These are phyloP conservation scores for Syngnathus floridae DNA, from an alignment of 2,113 vertebrate genomes.

Conservation along the genomic window DNA sequence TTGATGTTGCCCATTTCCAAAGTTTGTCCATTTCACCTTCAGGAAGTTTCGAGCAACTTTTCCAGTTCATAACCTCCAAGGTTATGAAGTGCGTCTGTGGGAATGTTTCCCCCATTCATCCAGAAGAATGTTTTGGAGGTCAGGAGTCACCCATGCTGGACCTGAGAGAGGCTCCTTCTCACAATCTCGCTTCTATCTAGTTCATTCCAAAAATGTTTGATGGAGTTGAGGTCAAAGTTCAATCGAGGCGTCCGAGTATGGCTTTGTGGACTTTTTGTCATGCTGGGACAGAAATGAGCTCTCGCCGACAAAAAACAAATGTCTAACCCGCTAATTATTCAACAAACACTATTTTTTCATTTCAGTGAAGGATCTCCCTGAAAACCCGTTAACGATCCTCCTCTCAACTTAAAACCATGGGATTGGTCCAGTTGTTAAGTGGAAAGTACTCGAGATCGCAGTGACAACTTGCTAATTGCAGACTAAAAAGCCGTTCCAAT, in stretches of 20 bases:
- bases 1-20: no score
- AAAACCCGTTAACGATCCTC: neutral
- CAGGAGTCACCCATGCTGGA: neutral
- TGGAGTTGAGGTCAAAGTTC: conserved; percentile 4
- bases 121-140: neutral
- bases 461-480: conserved; percentile 12
- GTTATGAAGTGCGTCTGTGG: neutral
- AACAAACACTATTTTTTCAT: neutral
- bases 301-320: neutral
- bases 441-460: neutral
- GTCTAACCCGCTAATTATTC: neutral
- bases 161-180: neutral
- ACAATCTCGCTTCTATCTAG: neutral
- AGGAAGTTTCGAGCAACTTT: neutral
- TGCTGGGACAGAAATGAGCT: neutral
- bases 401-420: neutral
- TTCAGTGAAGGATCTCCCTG: neutral
- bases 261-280: neutral
- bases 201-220: neutral
- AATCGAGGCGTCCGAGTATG: neutral
- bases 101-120: neutral
- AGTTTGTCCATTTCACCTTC: no score
- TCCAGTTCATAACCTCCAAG: neutral
- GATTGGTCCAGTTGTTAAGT: no score
- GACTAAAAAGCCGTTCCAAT: conserved; percentile 36